Evolutionary conservation across 2,797 vertebrate genomes (phyloP), one percentile per base, ranked within the genome.

Genomic region (Propithecus deckenii): DNA sequence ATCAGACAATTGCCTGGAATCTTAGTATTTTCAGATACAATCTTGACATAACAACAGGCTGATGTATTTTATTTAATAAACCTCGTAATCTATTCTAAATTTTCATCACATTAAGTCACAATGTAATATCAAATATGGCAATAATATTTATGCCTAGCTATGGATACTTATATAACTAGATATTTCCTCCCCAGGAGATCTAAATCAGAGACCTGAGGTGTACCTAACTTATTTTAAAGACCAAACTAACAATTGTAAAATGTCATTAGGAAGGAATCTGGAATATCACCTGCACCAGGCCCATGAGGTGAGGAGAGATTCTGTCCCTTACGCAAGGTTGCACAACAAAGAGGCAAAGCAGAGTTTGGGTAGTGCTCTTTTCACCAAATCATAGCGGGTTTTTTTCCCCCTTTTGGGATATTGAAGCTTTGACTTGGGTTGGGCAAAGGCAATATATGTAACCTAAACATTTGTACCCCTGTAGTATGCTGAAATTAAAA

Each of bases 261-360:
- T 32, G 32, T n/a, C 32, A 12, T 67, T 43, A 20, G 9, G 28
- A 22, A 20, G 3, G 41, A 72, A 43, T 35, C 2, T 25, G 12
- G 10, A 43, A 18, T 7, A 4, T 46, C 18, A 23, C 11, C 3
- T 25, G 25, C 12, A 7, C 3, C 5, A 71, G 22, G 18, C 3
- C 13, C 5, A 28, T 0, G 28, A 46, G 13, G 4, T 14, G 23
- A 10, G 28, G 41, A 78, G 69, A 43, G 0, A 14, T 13, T 32
- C 9, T 46, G 0, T 25, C 15, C 17, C 38, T 11, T 30, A 4
- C 17, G 2, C 3, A 10, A 11, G 32, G 5, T 20, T 22, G 0
- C 15, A 7, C 0, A 72, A 0, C 1, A 20, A n/a, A 74, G 74
- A 18, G 14, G 3, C 0, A 0, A 4, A 72, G 14, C 18, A 6